A percentile compares a stretch with the other conserved stretches of the same genome.
Conservation (phyloP, 2,888 invertebrate species). For the Acronicta aceris region DNA sequence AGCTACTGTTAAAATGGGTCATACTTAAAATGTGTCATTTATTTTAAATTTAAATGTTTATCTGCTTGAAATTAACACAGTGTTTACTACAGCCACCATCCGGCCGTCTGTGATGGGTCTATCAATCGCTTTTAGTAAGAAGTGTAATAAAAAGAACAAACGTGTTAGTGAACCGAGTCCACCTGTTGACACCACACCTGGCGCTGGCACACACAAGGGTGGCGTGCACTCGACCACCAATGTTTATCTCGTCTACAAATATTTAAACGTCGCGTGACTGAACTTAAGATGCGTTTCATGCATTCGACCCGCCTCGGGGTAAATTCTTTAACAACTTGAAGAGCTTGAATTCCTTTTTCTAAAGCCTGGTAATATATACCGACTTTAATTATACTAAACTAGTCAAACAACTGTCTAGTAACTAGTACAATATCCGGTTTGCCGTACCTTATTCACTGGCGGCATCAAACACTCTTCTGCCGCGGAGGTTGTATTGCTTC, state of each 20-base stretch:
- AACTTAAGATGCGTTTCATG: constrained; percentile 57
- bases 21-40: constrained; percentile 31
- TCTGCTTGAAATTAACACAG: constrained; percentile 6
- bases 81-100: not conserved
- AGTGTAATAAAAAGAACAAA: constrained; percentile 56
- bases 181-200: constrained; percentile 85
- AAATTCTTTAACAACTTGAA: constrained; percentile 56
- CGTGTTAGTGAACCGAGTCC: constrained; percentile 58
- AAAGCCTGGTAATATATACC: constrained; percentile 58
- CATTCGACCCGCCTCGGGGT: constrained; percentile 53
- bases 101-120: constrained; percentile 25
- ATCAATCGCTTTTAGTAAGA: constrained; percentile 21
- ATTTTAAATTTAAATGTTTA: constrained; percentile 14
- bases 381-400: constrained; percentile 73
- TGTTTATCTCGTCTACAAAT: constrained; percentile 79
- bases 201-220: constrained; percentile 62
- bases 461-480: constrained; percentile 80
- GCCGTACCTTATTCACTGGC: constrained; percentile 84
- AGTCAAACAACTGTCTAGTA: constrained; percentile 77
- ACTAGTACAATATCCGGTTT: constrained; percentile 85
- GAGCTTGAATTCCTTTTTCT: constrained; percentile 64
- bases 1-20: constrained; percentile 22
- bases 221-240: constrained; percentile 64
- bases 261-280: constrained; percentile 78
- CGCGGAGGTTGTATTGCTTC: constrained; percentile 67